phyloP scores from a whole-genome alignment of 2,888 invertebrate species.

The Pristionchus entomophagus region DNA sequence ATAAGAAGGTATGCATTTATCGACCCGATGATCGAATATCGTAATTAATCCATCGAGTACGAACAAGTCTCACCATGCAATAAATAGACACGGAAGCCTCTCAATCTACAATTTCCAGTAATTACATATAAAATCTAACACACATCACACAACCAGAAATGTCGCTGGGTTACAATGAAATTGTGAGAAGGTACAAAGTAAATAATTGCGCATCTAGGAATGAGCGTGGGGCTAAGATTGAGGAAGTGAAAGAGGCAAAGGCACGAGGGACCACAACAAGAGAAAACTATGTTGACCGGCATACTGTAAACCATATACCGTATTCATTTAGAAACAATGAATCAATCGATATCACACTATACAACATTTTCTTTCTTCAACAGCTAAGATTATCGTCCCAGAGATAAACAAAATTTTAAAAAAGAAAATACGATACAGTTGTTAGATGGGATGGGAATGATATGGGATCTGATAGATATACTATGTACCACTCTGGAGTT shows the following conservation, averaged over 20 bases:
- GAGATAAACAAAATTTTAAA: not conserved
- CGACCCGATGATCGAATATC: conserved; percentile 26
- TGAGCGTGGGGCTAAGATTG: conserved; percentile 1
- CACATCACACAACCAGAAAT: conserved; percentile 7
- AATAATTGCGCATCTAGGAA: conserved; percentile 8
- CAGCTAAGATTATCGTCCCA: conserved; percentile 9
- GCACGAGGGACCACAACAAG: conserved; percentile 5
- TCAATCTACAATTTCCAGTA: conserved; percentile 35
- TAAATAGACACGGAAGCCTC: not conserved
- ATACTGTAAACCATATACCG: conserved; percentile 19
- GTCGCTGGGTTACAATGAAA: not conserved
- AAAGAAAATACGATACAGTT: not conserved
- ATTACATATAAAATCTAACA: conserved; percentile 14
- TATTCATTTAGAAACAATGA: conserved; percentile 16
- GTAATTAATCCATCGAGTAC: conserved; percentile 20
- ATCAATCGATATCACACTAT: conserved; percentile 27
- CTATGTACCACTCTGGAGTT: conserved; percentile 32
- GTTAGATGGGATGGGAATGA: conserved; percentile 15
- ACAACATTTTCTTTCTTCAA: conserved; percentile 23
- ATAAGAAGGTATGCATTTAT: not conserved
- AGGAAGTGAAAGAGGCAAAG: conserved; percentile 21
- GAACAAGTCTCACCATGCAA: not conserved
- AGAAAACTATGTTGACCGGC: conserved; percentile 2
- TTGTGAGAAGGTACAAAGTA: not conserved
- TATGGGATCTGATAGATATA: conserved; percentile 31